phyloP scores from a whole-genome alignment of 64 coral and sea anemone species.

The Actinia equina region DNA sequence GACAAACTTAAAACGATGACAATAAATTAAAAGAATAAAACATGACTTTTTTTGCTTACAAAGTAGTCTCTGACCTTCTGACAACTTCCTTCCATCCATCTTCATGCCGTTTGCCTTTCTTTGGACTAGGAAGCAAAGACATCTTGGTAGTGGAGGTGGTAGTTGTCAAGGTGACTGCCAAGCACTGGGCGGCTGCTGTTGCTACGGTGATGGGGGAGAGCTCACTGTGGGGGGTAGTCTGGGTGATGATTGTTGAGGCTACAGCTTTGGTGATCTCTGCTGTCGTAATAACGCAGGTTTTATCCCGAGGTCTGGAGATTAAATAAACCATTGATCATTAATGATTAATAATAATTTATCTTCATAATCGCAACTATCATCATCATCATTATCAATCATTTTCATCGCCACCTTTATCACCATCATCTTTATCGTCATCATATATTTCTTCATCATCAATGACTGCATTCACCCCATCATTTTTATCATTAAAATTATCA shows the following conservation, averaged over 20 bases:
- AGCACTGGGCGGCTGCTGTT: constrained; percentile 92
- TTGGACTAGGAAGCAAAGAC: constrained; percentile 77
- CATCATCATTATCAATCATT: too few relatives aligned
- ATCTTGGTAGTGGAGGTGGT: constrained; percentile 70
- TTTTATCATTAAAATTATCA: background rate
- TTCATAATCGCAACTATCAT: too few relatives aligned
- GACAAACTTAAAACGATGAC: background rate
- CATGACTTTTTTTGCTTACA: background rate
- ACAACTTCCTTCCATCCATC: constrained; percentile 98
- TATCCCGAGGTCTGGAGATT: constrained; percentile 58
- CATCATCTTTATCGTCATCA: background rate
- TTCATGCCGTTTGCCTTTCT: constrained; percentile 87
- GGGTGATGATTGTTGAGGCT: constrained; percentile 78
- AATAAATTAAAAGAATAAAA: background rate
- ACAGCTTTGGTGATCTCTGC: constrained; percentile 83
- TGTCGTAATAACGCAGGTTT: constrained; percentile 71
- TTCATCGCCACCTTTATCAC: background rate
- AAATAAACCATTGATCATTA: background rate
- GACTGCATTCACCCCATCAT: background rate
- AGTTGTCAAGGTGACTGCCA: constrained; percentile 89
- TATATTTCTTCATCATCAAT: background rate
- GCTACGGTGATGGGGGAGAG: constrained; percentile 98
- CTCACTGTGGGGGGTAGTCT: constrained; percentile 75
- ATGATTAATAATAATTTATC: background rate
- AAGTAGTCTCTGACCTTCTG: constrained; percentile 63